Conservation (phyloP, 2,113 vertebrate species). For the Sakesphorus luctuosus region DNA sequence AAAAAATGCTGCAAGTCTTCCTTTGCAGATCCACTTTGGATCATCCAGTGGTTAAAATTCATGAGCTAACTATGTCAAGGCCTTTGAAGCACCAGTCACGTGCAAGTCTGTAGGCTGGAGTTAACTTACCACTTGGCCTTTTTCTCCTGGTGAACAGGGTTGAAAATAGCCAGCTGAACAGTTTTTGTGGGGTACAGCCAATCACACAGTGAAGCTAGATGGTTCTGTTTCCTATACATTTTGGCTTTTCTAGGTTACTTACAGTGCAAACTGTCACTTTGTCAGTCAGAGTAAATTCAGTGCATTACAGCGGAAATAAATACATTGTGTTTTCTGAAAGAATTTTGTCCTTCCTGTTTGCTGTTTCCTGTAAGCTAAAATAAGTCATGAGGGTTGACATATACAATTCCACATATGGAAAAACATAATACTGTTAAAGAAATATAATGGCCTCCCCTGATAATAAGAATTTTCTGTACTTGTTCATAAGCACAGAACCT, state of each 20-base stretch:
- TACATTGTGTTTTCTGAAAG: constrained; percentile 38
- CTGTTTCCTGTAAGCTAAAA: constrained; percentile 38
- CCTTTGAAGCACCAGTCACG: neutral
- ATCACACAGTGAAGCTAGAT: neutral
- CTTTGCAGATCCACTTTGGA: neutral
- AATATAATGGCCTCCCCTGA: neutral
- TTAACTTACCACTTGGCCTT: neutral
- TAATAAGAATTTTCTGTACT: neutral
- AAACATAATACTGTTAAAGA: neutral
- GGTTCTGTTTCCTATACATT: neutral
- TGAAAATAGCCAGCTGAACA: neutral
- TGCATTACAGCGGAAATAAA: constrained; percentile 2
- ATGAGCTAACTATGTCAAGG: neutral
- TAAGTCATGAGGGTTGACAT: neutral
- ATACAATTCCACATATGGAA: neutral
- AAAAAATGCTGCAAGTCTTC: neutral
- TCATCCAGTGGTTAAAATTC: neutral
- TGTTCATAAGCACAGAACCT: neutral
- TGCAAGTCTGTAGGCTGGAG: neutral
- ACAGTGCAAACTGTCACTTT: neutral
- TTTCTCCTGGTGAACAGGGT: neutral
- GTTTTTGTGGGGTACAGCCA: neutral
- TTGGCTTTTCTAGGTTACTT: neutral
- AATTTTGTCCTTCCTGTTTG: constrained; percentile 41
- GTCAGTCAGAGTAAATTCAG: neutral